Conservation (phyloP, 2,797 vertebrate genomes). For the Lophotriccus pileatus region DNA sequence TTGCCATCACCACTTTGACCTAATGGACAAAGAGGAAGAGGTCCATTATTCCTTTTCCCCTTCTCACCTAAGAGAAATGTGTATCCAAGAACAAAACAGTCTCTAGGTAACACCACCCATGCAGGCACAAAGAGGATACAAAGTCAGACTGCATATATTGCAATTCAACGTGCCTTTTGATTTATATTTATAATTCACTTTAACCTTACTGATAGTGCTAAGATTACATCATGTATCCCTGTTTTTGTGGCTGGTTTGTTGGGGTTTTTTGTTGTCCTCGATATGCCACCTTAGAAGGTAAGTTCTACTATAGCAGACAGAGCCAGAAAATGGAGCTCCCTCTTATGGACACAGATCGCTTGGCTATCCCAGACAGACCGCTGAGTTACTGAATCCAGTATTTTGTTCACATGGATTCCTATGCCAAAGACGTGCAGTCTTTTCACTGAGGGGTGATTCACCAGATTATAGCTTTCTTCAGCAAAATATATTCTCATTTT, state of each 20-base stretch:
- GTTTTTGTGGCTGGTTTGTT: neutral
- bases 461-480: neutral
- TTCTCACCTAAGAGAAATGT: neutral
- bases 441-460: neutral
- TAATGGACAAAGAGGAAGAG: conserved; percentile 63
- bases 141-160: neutral
- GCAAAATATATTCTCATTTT: neutral
- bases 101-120: neutral
- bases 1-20: conserved; percentile 94
- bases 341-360: neutral
- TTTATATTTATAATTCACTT: neutral
- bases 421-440: neutral
- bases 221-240: neutral
- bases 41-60: neutral
- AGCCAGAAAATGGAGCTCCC: neutral
- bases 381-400: neutral
- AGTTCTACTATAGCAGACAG: neutral
- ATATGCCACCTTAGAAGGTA: neutral
- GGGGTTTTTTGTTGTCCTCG: neutral
- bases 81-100: neutral
- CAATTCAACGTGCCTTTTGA: neutral
- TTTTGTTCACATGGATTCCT: neutral
- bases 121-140: neutral
- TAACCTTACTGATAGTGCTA: neutral
- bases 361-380: neutral